Evolutionary conservation across 2,888 invertebrate genomes (phyloP).

Genomic region (Anagyrus pseudococci): DNA sequence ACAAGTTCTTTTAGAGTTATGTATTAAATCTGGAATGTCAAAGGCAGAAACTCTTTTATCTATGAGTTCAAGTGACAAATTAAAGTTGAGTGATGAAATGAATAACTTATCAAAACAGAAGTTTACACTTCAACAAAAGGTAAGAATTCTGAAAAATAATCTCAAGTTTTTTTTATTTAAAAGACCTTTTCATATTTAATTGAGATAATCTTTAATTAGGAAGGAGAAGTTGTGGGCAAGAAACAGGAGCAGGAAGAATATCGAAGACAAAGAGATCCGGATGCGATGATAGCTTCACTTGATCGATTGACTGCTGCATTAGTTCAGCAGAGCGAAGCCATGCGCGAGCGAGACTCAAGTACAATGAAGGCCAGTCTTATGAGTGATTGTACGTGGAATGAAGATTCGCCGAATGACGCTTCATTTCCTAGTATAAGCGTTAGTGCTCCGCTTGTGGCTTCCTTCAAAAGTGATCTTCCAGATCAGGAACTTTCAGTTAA

Average conservation of each 20-base stretch:
- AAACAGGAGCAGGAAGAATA: slow-evolving; percentile 51
- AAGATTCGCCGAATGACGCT: slow-evolving; percentile 79
- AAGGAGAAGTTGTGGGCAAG: slow-evolving; percentile 26
- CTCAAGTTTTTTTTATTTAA: slow-evolving; percentile 1
- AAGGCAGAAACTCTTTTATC: slow-evolving; percentile 19
- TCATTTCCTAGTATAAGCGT: slow-evolving; percentile 84
- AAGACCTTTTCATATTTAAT: too few relatives aligned
- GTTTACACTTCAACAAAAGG: slow-evolving; percentile 4
- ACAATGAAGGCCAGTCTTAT: slow-evolving; percentile 58
- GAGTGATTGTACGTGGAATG: slow-evolving; percentile 75
- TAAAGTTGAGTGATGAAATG: background rate
- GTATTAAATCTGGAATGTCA: slow-evolving; percentile 41
- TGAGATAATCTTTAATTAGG: background rate
- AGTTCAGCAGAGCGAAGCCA: slow-evolving; percentile 71
- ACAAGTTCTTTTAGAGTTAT: slow-evolving; percentile 50
- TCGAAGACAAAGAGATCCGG: slow-evolving; percentile 68
- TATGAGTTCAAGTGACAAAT: background rate
- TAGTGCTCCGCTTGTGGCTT: slow-evolving; percentile 74
- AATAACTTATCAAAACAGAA: slow-evolving; percentile 8
- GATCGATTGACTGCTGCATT: slow-evolving; percentile 71
- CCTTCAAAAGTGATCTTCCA: slow-evolving; percentile 69
- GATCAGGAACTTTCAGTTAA: too few relatives aligned
- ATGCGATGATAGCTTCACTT: slow-evolving; percentile 73
- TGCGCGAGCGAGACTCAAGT: slow-evolving; percentile 62
- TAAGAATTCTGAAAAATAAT: slow-evolving; percentile 11